phyloP scores from a whole-genome alignment of 2,113 vertebrate species.

The Mastomys coucha region DNA sequence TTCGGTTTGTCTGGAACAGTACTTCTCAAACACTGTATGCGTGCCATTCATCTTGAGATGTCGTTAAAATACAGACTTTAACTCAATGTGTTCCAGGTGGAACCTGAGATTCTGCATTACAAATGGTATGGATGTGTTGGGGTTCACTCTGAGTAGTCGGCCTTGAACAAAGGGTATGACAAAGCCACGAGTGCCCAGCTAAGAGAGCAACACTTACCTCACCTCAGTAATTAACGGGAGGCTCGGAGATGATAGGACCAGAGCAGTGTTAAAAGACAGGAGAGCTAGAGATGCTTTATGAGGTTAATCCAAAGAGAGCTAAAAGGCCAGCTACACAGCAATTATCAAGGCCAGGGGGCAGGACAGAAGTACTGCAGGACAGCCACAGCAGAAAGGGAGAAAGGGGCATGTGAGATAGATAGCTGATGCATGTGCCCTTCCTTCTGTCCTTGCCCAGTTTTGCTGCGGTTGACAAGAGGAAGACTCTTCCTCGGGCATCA shows the following conservation, averaged over 20 bases:
- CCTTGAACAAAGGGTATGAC: neutral
- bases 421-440: neutral
- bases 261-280: neutral
- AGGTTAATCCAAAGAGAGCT: neutral
- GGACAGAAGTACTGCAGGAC: neutral
- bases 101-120: neutral
- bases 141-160: neutral
- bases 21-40: neutral
- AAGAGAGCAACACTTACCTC: neutral
- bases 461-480: neutral
- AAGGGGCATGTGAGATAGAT: neutral
- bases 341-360: neutral
- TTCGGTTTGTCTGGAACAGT: neutral
- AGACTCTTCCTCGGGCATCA: neutral
- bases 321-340: slow-evolving; percentile 20
- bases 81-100: neutral
- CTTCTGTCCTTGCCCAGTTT: slow-evolving; percentile 9
- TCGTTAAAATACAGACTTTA: neutral
- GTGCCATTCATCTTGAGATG: neutral
- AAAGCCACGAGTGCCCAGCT: neutral
- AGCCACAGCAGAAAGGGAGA: neutral
- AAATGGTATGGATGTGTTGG: neutral
- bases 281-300: neutral
- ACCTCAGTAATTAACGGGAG: neutral
- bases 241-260: neutral